Percentiles rank a stretch among this genome's conserved stretches.
Conservation (phyloP, 1,140 invertebrate species). For the Cephus cinctus region DNA sequence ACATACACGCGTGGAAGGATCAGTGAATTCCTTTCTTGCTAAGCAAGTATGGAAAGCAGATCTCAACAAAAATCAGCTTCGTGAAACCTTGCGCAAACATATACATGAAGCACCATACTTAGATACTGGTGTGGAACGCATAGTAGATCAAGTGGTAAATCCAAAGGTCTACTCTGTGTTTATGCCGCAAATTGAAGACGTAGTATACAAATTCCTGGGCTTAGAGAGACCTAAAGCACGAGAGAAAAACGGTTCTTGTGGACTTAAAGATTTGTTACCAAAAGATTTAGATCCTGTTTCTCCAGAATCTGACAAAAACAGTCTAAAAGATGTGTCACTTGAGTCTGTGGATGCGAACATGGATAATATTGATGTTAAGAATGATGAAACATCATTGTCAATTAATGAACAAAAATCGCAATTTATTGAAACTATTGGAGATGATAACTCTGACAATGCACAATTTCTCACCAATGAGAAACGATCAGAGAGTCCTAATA, state of each 20-base stretch:
- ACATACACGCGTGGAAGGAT: constrained; percentile 82
- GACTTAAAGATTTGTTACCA: constrained; percentile 64
- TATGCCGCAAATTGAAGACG: constrained; percentile 86
- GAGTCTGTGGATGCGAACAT: constrained; percentile 35
- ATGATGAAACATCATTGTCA: constrained; percentile 8
- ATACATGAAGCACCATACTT: constrained; percentile 69
- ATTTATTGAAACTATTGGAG: too few relatives aligned
- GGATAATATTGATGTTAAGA: constrained; percentile 10
- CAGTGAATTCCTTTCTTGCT: constrained; percentile 78
- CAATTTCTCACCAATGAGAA: constrained; percentile 18
- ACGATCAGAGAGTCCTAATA: constrained; percentile 10
- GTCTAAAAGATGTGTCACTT: constrained; percentile 45
- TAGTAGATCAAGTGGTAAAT: constrained; percentile 94
- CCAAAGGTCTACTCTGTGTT: constrained; percentile 87
- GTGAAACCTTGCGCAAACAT: constrained; percentile 85
- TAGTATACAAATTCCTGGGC: constrained; percentile 85
- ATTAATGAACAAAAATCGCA: constrained; percentile 13
- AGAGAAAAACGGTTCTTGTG: constrained; percentile 51
- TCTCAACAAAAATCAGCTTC: constrained; percentile 88
- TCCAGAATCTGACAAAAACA: constrained; percentile 69
- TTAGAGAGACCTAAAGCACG: constrained; percentile 63
- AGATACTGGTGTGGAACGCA: constrained; percentile 80
- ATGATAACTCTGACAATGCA: constrained; percentile 6
- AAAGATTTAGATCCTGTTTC: constrained; percentile 77
- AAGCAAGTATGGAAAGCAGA: constrained; percentile 83